phyloP scores from a whole-genome alignment of 2,113 vertebrate species.

The Lanius ludovicianus region DNA sequence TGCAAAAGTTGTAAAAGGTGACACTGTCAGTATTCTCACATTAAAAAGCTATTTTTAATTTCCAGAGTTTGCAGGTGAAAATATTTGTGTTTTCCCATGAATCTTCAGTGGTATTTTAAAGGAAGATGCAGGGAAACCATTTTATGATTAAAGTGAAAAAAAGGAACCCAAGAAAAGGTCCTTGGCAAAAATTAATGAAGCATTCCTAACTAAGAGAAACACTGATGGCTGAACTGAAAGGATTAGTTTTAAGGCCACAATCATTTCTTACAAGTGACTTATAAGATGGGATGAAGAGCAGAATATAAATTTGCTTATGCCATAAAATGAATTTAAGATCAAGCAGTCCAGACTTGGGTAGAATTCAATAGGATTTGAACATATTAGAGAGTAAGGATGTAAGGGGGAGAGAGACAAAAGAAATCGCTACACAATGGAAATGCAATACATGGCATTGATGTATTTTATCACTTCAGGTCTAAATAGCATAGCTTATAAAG shows the following conservation, averaged over 20 bases:
- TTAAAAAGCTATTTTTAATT: neutral
- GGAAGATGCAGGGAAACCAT: neutral
- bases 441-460: neutral
- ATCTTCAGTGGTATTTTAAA: neutral
- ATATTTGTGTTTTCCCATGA: neutral
- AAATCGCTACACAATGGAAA: neutral
- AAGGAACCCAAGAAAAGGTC: neutral
- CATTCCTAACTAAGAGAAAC: neutral
- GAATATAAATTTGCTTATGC: neutral
- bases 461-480: constrained; percentile 17
- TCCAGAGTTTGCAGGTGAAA: neutral
- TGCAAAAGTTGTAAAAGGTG: neutral
- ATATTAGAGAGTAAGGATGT: neutral
- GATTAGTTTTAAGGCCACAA: neutral
- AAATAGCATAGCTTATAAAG: neutral
- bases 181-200: neutral
- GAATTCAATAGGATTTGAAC: constrained; percentile 22
- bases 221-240: neutral
- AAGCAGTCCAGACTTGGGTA: neutral
- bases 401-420: neutral
- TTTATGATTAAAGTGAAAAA: neutral
- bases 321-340: constrained; percentile 18
- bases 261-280: neutral
- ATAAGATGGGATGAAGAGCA: neutral
- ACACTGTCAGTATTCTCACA: neutral